Evolutionary conservation across 2,797 vertebrate species (phyloP).

Genomic region (Lepus townsendii): DNA sequence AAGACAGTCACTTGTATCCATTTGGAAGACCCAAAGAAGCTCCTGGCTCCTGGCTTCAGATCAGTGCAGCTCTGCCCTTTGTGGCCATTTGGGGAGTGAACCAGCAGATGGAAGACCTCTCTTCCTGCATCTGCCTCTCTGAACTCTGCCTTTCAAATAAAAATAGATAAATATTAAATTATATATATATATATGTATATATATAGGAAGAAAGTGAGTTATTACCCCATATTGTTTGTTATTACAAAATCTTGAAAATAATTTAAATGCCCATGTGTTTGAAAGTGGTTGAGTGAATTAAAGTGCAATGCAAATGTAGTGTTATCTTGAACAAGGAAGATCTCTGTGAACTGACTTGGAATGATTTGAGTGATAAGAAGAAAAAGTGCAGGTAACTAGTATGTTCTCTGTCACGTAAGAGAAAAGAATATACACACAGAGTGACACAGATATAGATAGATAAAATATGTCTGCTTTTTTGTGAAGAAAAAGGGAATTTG

Average conservation of each 20-base stretch:
- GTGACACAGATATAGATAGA: not conserved
- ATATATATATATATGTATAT: no score
- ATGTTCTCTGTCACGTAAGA: not conserved
- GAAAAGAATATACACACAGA: not conserved
- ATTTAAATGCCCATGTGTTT: not conserved
- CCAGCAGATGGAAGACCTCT: no score
- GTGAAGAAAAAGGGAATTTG: not conserved
- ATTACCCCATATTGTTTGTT: not conserved
- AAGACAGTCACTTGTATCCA: no score
- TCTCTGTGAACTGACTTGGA: not conserved
- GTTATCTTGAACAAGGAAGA: not conserved
- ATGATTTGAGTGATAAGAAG: not conserved
- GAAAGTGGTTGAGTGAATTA: not conserved
- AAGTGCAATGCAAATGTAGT: not conserved
- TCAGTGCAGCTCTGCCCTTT: no score
- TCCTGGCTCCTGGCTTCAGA: no score
- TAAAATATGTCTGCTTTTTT: not conserved
- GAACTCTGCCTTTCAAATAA: no score
- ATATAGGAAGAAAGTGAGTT: not conserved
- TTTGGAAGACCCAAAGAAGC: no score
- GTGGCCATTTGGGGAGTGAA: no score
- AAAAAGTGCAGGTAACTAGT: not conserved
- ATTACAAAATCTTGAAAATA: not conserved
- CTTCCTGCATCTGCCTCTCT: no score
- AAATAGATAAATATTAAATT: no score